Evolutionary conservation across 2,888 invertebrate species (phyloP).

Genomic region (Eupithecia dodoneata): DNA sequence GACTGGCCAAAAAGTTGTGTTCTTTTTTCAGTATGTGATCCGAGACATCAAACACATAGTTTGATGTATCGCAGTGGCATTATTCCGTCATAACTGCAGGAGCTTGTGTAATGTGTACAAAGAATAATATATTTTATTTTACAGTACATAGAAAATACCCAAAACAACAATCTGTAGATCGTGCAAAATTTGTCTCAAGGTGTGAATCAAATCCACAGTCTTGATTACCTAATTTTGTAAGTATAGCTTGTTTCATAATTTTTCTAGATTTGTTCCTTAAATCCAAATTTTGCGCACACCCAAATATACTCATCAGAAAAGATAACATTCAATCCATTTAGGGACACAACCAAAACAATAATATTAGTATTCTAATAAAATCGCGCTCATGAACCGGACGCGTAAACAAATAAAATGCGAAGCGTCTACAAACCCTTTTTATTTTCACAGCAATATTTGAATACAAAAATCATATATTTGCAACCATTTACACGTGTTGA

Average conservation of each 20-base stretch:
- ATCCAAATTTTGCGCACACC: neutral
- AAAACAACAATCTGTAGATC: no score
- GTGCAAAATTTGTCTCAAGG: no score
- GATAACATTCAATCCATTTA: neutral
- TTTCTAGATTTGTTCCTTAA: neutral
- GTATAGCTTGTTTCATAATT: no score
- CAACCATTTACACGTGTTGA: constrained; percentile 44
- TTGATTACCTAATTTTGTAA: no score
- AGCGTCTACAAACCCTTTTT: constrained; percentile 10
- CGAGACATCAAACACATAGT: no score
- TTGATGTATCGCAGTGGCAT: no score
- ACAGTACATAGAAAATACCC: no score
- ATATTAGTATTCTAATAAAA: neutral
- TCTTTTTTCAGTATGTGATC: no score
- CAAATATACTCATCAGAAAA: neutral
- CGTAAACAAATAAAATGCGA: constrained; percentile 1
- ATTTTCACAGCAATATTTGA: constrained; percentile 33
- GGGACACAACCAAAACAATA: neutral
- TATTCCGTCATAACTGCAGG: no score
- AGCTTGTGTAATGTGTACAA: no score
- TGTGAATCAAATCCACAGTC: no score
- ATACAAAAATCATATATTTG: constrained; percentile 25
- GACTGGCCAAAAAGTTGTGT: neutral
- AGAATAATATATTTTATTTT: no score
- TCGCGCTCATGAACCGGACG: neutral